Conservation (phyloP, 1,140 invertebrate genomes). For the Papilio dardanus region DNA sequence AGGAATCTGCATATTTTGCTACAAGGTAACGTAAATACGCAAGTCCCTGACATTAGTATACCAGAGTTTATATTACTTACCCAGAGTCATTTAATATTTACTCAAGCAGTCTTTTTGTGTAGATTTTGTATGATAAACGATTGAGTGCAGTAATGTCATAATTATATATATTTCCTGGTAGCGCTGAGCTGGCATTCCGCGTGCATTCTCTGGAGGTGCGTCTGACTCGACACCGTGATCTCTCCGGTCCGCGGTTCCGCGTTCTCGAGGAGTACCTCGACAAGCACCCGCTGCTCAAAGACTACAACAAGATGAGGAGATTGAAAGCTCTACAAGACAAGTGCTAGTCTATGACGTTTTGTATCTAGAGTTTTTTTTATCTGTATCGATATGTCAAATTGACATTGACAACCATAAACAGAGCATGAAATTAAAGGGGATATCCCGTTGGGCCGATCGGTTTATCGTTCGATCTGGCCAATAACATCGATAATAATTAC, state of each 20-base stretch:
- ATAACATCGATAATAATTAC: too few relatives aligned
- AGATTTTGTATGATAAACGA: neutral
- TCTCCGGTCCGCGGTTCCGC: slow-evolving; percentile 84
- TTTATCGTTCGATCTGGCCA: too few relatives aligned
- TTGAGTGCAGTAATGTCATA: too few relatives aligned
- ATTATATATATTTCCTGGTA: slow-evolving; percentile 44
- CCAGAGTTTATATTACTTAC: too few relatives aligned
- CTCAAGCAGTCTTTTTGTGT: too few relatives aligned
- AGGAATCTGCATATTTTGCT: slow-evolving; percentile 74
- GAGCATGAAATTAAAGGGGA: neutral
- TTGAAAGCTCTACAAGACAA: slow-evolving; percentile 35
- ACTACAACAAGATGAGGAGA: slow-evolving; percentile 57
- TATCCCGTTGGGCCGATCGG: too few relatives aligned
- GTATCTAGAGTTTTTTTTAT: neutral
- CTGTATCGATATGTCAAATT: neutral
- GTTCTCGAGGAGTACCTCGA: slow-evolving; percentile 61
- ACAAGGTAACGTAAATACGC: slow-evolving; percentile 56
- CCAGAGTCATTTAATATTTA: too few relatives aligned
- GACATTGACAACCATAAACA: neutral
- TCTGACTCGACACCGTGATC: slow-evolving; percentile 77
- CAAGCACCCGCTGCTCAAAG: slow-evolving; percentile 67
- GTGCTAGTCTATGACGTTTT: neutral
- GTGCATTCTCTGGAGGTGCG: slow-evolving; percentile 74
- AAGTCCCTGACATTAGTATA: too few relatives aligned
- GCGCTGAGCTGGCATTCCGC: slow-evolving; percentile 71